A percentile compares a stretch with the other conserved stretches of the same genome.
Evolutionary conservation across 2,888 invertebrate genomes (phyloP).

Genomic region (Diabrotica balteata): DNA sequence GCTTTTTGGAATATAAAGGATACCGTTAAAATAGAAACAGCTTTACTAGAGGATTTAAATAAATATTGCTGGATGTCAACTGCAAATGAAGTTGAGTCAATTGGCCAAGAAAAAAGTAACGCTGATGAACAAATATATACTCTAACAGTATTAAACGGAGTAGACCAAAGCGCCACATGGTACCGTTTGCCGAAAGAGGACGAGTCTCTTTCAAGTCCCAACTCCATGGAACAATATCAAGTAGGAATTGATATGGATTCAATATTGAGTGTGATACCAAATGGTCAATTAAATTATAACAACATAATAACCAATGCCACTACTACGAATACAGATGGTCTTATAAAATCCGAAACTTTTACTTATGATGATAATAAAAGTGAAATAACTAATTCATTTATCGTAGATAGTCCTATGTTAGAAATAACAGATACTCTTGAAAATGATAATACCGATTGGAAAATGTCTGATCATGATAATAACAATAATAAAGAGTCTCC

Average conservation of each 20-base stretch:
- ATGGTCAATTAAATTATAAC: conserved; percentile 68
- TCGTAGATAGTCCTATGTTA: conserved; percentile 65
- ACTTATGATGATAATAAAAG: conserved; percentile 75
- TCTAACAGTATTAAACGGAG: conserved; percentile 83
- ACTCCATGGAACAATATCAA: conserved; percentile 65
- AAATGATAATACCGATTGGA: conserved; percentile 81
- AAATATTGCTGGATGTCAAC: conserved; percentile 84
- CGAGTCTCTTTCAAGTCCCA: conserved; percentile 69
- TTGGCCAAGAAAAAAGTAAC: conserved; percentile 49
- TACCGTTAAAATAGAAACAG: conserved; percentile 74
- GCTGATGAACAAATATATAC: conserved; percentile 86
- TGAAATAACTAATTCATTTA: conserved; percentile 59
- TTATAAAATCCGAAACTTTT: conserved; percentile 76
- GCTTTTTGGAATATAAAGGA: conserved; percentile 77
- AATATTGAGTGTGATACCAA: conserved; percentile 76
- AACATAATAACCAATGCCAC: conserved; percentile 67
- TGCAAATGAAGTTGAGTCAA: conserved; percentile 63
- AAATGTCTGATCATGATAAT: conserved; percentile 76
- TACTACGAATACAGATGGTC: conserved; percentile 64
- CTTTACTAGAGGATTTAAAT: conserved; percentile 83
- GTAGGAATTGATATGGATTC: conserved; percentile 79
- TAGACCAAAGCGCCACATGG: conserved; percentile 62
- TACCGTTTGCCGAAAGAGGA: conserved; percentile 71
- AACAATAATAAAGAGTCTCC: conserved; percentile 57
- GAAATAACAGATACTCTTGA: conserved; percentile 66